Conservation (phyloP, 2,113 vertebrate genomes). For the Cygnus atratus region DNA sequence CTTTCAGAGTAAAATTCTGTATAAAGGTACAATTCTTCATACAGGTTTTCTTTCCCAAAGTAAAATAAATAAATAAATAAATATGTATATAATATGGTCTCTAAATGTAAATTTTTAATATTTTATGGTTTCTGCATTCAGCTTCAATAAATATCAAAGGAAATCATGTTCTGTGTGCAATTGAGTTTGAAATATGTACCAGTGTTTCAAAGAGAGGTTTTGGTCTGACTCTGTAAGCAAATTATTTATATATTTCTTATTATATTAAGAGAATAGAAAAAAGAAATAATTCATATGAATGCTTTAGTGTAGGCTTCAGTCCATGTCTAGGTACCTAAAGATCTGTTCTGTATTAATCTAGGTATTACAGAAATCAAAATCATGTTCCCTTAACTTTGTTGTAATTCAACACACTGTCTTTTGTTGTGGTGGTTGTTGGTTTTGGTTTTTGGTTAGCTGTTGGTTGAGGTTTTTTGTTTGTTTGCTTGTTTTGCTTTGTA, state of each 20-base stretch:
- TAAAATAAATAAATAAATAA: not conserved
- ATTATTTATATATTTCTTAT: not conserved
- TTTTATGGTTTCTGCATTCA: not conserved
- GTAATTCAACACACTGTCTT: not conserved
- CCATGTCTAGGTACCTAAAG: not conserved
- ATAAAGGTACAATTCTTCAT: not conserved
- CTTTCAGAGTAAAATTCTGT: not conserved
- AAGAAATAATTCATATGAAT: not conserved
- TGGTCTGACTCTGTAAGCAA: not conserved
- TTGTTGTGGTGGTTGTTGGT: not conserved
- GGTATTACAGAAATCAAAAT: not conserved
- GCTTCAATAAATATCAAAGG: not conserved
- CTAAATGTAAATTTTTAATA: not conserved
- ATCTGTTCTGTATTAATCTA: not conserved
- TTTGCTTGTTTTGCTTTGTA: not conserved
- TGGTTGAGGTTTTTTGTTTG: not conserved
- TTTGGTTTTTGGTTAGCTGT: not conserved
- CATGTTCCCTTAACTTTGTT: not conserved
- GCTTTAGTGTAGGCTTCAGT: not conserved
- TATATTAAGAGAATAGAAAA: not conserved
- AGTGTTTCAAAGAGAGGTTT: not conserved
- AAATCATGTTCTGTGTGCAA: not conserved
- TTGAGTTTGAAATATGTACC: not conserved
- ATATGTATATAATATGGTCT: not conserved
- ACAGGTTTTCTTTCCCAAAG: not conserved